phyloP scores from a whole-genome alignment of 2,797 vertebrate genomes.

The Ctenopoma multispine region DNA sequence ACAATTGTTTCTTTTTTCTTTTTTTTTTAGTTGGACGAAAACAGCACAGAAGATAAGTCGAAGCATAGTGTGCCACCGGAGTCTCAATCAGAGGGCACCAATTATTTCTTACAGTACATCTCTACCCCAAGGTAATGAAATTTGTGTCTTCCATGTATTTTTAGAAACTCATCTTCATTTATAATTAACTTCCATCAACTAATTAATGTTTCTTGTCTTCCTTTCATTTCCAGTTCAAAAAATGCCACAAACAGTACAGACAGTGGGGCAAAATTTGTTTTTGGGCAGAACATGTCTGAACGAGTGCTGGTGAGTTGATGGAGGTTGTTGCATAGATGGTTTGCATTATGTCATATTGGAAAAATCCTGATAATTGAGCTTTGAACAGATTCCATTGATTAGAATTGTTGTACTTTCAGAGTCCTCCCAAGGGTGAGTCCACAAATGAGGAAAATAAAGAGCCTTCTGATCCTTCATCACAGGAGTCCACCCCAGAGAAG shows the following conservation, averaged over 20 bases:
- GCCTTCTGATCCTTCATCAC: slow-evolving; percentile 90
- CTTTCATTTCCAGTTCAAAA: slow-evolving; percentile 85
- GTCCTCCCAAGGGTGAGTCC: slow-evolving; percentile 91
- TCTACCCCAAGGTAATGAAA: slow-evolving; percentile 89
- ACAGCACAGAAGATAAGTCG: slow-evolving; percentile 79
- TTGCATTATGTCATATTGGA: slow-evolving; percentile 81
- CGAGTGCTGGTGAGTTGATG: slow-evolving; percentile 92
- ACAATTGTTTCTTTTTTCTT: not conserved
- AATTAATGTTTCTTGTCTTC: slow-evolving; percentile 9
- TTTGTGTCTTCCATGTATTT: slow-evolving; percentile 42
- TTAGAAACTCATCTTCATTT: slow-evolving; percentile 30
- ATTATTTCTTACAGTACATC: slow-evolving; percentile 99
- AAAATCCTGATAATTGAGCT: slow-evolving; percentile 33
- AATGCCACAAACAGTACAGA: slow-evolving; percentile 90
- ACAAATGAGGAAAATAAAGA: slow-evolving; percentile 90
- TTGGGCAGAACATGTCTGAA: slow-evolving; percentile 99
- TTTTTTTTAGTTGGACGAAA: slow-evolving; percentile 85
- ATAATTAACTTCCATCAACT: slow-evolving; percentile 10
- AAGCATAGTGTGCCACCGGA: slow-evolving; percentile 85
- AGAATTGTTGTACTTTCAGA: slow-evolving; percentile 82
- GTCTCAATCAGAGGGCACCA: slow-evolving; percentile 88
- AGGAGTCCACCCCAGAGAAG: slow-evolving; percentile 94
- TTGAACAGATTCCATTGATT: slow-evolving; percentile 19
- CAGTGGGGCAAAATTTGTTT: slow-evolving; percentile 93
- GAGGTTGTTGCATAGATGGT: not conserved